Percentiles rank a stretch among this genome's conserved stretches.
Evolutionary conservation across 2,113 vertebrate species (phyloP).

Genomic region (Periophthalmodon schlosseri): DNA sequence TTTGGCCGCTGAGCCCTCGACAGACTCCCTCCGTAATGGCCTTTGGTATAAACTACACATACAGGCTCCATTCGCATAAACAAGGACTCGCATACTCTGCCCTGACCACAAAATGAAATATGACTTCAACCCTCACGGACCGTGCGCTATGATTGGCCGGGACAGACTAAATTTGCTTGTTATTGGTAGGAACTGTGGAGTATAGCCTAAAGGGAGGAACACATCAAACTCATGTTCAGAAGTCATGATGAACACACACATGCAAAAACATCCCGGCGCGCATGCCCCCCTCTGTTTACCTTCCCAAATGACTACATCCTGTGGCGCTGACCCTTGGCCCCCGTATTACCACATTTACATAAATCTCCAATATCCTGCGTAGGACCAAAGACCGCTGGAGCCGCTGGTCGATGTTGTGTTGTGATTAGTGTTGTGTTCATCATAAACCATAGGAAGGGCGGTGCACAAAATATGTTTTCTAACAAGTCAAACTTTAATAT

Average conservation of each 20-base stretch:
- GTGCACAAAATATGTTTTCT: no score
- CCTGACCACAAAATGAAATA: constrained; percentile 40
- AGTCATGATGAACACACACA: constrained; percentile 12
- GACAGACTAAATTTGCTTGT: constrained; percentile 17
- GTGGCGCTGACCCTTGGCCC: constrained; percentile 43
- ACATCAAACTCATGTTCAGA: constrained; percentile 6
- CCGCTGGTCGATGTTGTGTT: constrained; percentile 14
- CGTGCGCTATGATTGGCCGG: constrained; percentile 13
- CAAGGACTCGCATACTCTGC: constrained; percentile 13
- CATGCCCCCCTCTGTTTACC: constrained; percentile 38
- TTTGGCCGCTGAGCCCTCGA: constrained; percentile 42
- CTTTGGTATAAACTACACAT: constrained; percentile 22
- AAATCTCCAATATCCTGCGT: constrained; percentile 60
- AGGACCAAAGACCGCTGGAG: constrained; percentile 35
- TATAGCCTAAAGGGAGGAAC: neutral
- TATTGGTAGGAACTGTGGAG: constrained; percentile 34
- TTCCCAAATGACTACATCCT: constrained; percentile 61
- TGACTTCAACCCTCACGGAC: constrained; percentile 28
- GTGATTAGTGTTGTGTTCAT: constrained; percentile 19
- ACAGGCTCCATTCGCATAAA: neutral
- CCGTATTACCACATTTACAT: constrained; percentile 55
- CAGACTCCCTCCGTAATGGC: constrained; percentile 41
- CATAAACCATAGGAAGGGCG: constrained; percentile 16
- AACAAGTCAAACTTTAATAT: constrained; percentile 12
- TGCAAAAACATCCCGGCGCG: constrained; percentile 9